Base-by-base conservation (phyloP, 1,140 invertebrate species). In the Spodoptera litura region DNA sequence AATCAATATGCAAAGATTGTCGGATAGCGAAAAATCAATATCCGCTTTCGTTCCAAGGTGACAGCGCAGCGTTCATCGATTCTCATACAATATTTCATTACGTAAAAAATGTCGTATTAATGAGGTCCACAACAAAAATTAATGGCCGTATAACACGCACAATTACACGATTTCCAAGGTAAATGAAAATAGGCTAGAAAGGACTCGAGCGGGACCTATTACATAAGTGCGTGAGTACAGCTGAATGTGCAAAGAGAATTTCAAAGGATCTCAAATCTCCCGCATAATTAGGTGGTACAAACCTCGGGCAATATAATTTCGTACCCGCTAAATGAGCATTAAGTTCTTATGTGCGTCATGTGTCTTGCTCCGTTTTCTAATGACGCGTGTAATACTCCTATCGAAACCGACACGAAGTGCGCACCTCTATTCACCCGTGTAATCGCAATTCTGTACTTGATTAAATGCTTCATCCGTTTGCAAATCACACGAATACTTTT, bases 131-230 rank as follows among this genome's bases (percentile, higher is more conserved):
- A 53, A 62, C 53, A 13, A 76, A 77, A 72, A 73, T 70, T 80
- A 81, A 84, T 59, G 79, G 72, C 52, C 51, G 38, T 25, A 51
- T 20, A 68, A 71, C 83, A 84, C 81, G 83, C 83, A 84, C 78
- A 77, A 52, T 73, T 70, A 68, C 35, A 72, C 55, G 59, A 59
- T 71, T 61, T 73, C 80, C 81, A 82, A 82, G 83, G 81, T 68
- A 68, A 84, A 80, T 72, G 56, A 51, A 61, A 73, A 82, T 72
- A 20, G 59, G 49, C 44, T 27, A 64, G 49, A 55, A 49, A 73
- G 38, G 9, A 20, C 49, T 75, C 51, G 44, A 59, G 51, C 51
- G 56, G 53, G 38, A 13, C n/a, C 25, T 44, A 49, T 55, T 35
- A 53, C 5, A 12, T 20, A 56, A 55, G 53, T 38, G 13, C 52